Base-by-base conservation (phyloP, 2,113 vertebrate species). In the Spea multiplicata region DNA sequence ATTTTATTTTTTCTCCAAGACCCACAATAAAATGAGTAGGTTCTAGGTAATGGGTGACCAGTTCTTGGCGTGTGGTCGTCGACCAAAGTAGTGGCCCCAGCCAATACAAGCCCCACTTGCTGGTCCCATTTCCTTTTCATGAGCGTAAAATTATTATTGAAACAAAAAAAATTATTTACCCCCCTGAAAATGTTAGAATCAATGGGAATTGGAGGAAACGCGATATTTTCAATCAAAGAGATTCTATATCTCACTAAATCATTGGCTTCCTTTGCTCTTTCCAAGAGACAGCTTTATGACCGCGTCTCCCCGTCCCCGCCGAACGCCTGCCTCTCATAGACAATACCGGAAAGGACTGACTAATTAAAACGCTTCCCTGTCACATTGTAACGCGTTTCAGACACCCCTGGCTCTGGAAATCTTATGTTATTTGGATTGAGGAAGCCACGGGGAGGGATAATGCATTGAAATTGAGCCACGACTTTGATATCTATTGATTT, bases 341-440 rank as follows among this genome's bases (percentile, higher is more conserved):
- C 13, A 6, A 13, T n/a, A 69, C 50, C 47, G 16, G 67, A 1
- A 16, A 16, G 14, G 47, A 16, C 44, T 70, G 67, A 70, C 50
- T 70, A 50, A 70, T 70, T 50, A 70, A 70, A 8, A 2, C 4
- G 50, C 14, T 5, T 6, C 30, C 3, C 48, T 50, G 47, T 70
- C 47, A 49, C 5, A 50, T 70, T 70, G n/a, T 70, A 50, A 50
- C 16, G 67, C 16, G 67, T n/a, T 9, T n/a, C 6, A 44, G 10
- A 13, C 7, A 68, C 66, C 13, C 7, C 67, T 70, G n/a, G 12
- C 14, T 47, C 14, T 70, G 67, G 16, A 45, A 50, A 16, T 10
- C 17, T 70, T 47, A 50, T 70, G 16, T n/a, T 47, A 70, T 49
- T 49, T 70, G 48, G 47, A 70, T 70, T 70, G 67, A 70, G 46